Evolutionary conservation across 2,888 invertebrate genomes (phyloP).

Genomic region (Biston betularia): DNA sequence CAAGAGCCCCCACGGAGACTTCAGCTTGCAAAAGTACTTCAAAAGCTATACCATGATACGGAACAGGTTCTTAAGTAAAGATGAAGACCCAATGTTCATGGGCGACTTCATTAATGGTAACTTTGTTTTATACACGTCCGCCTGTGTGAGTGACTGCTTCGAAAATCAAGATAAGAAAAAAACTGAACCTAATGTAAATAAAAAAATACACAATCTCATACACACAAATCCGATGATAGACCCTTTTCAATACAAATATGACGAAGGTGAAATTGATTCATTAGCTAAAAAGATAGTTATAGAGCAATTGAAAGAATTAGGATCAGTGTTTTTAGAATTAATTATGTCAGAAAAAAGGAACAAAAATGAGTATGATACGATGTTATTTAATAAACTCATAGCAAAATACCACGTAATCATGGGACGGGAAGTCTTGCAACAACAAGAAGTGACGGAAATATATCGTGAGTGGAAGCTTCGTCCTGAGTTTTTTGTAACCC

Average conservation of each 20-base stretch:
- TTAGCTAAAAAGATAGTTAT: constrained; percentile 47
- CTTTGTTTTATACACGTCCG: constrained; percentile 56
- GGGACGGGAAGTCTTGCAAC: constrained; percentile 49
- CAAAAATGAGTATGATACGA: constrained; percentile 43
- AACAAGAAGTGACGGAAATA: constrained; percentile 14
- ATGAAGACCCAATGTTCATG: constrained; percentile 50
- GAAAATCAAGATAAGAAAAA: constrained; percentile 31
- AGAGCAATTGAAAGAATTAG: constrained; percentile 48
- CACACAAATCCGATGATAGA: constrained; percentile 41
- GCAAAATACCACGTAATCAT: constrained; percentile 56
- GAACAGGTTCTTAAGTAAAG: constrained; percentile 45
- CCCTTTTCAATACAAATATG: constrained; percentile 51
- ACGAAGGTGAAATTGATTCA: constrained; percentile 43
- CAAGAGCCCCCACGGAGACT: constrained; percentile 45
- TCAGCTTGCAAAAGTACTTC: constrained; percentile 53
- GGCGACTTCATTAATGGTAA: constrained; percentile 48
- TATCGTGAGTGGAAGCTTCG: constrained; percentile 47
- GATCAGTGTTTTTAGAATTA: constrained; percentile 47
- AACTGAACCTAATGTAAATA: constrained; percentile 28
- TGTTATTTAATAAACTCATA: constrained; percentile 52
- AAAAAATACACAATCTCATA: constrained; percentile 48
- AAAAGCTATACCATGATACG: constrained; percentile 55
- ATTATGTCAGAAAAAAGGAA: constrained; percentile 41
- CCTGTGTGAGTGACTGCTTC: constrained; percentile 45
- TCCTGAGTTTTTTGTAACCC: constrained; percentile 49